phyloP scores from a whole-genome alignment of 53 echinoderm and acorn worm species.

The Crossaster papposus region DNA sequence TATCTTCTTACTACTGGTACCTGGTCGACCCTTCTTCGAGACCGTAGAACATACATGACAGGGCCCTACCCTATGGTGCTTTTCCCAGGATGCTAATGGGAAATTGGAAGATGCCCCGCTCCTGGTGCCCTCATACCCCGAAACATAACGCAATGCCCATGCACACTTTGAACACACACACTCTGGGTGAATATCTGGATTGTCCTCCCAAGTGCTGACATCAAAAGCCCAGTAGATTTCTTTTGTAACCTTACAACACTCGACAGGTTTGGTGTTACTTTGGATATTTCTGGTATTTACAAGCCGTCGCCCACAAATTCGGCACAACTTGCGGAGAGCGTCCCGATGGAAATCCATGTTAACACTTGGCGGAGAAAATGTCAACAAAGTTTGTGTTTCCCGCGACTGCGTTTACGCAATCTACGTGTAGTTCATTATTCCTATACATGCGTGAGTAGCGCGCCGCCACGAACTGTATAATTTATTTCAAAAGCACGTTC shows the following conservation, averaged over 20 bases:
- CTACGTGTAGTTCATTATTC: no score
- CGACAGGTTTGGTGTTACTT: constrained; percentile 12
- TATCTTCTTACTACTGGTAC: not conserved
- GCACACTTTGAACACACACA: constrained; percentile 9
- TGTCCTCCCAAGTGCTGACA: constrained; percentile 9
- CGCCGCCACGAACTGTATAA: no score
- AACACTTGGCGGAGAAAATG: not conserved
- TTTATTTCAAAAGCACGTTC: no score
- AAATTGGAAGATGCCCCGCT: not conserved
- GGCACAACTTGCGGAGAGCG: not conserved
- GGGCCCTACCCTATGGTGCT: not conserved
- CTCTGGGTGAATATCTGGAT: constrained; percentile 6
- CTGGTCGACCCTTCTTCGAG: constrained; percentile 4
- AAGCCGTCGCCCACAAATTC: constrained; percentile 5
- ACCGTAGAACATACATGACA: not conserved
- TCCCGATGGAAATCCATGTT: not conserved
- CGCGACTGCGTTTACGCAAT: not conserved
- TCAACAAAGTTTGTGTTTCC: not conserved
- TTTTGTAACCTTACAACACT: constrained; percentile 10
- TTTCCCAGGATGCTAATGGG: not conserved
- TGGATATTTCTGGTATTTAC: not conserved
- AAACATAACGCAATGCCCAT: constrained; percentile 8
- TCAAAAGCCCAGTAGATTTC: constrained; percentile 2
- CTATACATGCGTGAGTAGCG: no score
- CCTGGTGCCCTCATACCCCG: constrained; percentile 4